Evolutionary conservation across 1,140 invertebrate genomes (phyloP).

Genomic region (Goniozus legneri): DNA sequence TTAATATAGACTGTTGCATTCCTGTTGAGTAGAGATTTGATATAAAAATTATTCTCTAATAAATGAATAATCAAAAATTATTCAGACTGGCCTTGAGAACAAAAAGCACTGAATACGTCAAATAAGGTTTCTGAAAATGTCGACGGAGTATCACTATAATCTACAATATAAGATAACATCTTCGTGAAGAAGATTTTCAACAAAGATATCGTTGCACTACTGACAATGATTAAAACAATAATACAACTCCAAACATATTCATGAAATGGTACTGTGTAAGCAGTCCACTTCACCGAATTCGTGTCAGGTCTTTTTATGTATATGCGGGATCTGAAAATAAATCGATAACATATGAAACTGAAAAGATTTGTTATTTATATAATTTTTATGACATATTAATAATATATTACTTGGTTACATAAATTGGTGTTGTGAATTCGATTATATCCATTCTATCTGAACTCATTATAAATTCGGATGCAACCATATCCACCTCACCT

Average conservation of each 20-base stretch:
- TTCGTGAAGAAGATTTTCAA: slow-evolving; percentile 10
- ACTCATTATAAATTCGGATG: slow-evolving; percentile 45
- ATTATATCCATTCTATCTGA: slow-evolving; percentile 36
- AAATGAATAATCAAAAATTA: neutral
- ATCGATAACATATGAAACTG: slow-evolving; percentile 2
- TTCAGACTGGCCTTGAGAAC: slow-evolving; percentile 36
- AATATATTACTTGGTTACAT: slow-evolving; percentile 40
- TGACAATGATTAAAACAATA: slow-evolving; percentile 25
- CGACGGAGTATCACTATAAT: neutral
- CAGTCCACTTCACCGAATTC: slow-evolving; percentile 42
- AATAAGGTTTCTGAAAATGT: slow-evolving; percentile 37
- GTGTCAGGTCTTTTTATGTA: slow-evolving; percentile 43
- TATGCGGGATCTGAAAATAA: slow-evolving; percentile 32
- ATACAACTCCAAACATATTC: slow-evolving; percentile 36
- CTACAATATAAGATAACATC: neutral
- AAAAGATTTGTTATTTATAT: neutral
- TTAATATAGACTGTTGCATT: slow-evolving; percentile 29
- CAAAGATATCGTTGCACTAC: neutral
- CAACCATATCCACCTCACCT: slow-evolving; percentile 37
- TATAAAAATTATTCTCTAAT: neutral
- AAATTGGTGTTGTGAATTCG: slow-evolving; percentile 44
- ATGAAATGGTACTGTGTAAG: slow-evolving; percentile 42
- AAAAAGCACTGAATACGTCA: slow-evolving; percentile 38
- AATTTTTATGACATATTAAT: neutral
- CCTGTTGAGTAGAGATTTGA: slow-evolving; percentile 24